Evolutionary conservation across 2,113 vertebrate species (phyloP).

Genomic region (Morone saxatilis): DNA sequence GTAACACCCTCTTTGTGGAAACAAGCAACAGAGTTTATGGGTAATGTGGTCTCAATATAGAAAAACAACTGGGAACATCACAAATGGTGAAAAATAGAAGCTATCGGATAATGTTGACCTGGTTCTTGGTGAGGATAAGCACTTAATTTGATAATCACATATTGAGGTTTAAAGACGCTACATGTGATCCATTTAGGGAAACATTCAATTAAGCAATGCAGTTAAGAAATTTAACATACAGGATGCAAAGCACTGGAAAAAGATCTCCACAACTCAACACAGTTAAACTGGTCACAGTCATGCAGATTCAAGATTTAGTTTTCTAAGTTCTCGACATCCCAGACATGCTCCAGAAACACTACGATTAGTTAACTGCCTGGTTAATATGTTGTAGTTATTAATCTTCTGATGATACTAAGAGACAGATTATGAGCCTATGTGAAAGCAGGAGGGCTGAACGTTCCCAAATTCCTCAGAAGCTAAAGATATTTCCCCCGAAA

Average conservation of each 20-base stretch:
- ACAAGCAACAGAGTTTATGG: background rate
- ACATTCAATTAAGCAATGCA: background rate
- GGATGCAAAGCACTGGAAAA: background rate
- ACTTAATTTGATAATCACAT: background rate
- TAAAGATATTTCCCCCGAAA: constrained; percentile 20
- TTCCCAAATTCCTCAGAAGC: constrained; percentile 8
- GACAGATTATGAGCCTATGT: background rate
- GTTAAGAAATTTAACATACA: background rate
- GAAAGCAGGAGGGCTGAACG: background rate
- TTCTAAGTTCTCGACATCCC: background rate
- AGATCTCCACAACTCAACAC: background rate
- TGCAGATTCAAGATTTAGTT: background rate
- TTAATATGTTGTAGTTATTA: too few species aligned
- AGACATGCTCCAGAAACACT: background rate
- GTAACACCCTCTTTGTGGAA: constrained; percentile 4
- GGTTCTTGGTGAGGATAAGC: background rate
- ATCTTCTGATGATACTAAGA: background rate
- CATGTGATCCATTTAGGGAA: background rate
- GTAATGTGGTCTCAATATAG: background rate
- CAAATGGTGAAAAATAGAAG: background rate
- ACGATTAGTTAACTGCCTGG: too few species aligned
- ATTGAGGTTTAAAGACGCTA: background rate
- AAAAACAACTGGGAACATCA: background rate
- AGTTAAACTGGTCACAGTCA: background rate
- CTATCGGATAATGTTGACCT: background rate